Conservation (phyloP, 2,888 invertebrate species). For the Periphyllus acericola region DNA sequence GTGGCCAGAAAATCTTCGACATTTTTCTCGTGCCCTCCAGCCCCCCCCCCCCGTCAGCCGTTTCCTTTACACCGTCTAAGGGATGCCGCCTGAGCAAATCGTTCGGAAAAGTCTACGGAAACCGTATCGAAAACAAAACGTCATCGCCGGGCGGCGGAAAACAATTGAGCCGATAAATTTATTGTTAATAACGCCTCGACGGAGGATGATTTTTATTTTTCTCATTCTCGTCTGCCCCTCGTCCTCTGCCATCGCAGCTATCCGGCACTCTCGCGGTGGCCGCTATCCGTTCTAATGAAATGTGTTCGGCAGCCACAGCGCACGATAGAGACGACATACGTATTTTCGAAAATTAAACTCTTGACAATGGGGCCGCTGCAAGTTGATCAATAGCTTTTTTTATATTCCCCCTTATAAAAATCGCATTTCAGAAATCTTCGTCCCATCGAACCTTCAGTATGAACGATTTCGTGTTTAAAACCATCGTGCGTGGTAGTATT, state of each 20-base stretch:
- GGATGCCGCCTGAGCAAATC: not conserved
- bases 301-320: not conserved
- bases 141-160: not conserved
- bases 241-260: no score
- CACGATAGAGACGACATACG: no score
- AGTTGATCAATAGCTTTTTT: no score
- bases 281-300: not conserved
- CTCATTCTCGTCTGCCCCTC: not conserved
- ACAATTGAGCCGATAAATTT: not conserved
- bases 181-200: not conserved
- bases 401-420: no score
- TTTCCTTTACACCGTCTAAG: not conserved
- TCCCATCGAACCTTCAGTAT: no score
- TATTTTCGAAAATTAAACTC: no score
- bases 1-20: not conserved
- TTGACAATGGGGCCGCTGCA: no score
- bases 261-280: no score
- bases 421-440: no score
- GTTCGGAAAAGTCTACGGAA: constrained; percentile 34
- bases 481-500: no score
- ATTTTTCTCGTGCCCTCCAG: no score
- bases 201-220: not conserved
- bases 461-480: no score
- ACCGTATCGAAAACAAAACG: not conserved
- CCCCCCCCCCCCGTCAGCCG: not conserved